phyloP scores from a whole-genome alignment of 2,888 invertebrate genomes.

The Biston stratarius region DNA sequence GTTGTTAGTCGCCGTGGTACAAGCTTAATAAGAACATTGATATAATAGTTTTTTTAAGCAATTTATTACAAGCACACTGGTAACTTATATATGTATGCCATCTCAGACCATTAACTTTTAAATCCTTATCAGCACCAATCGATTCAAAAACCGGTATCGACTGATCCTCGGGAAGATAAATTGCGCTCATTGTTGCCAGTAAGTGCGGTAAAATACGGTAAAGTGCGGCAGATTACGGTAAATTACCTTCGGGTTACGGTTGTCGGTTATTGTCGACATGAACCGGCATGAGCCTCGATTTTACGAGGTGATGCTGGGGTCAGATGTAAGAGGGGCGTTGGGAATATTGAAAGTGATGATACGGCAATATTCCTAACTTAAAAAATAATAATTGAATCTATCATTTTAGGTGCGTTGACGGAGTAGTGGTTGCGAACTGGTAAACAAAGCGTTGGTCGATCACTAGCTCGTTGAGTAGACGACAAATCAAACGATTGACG shows the following conservation, averaged over 20 bases:
- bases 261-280: conserved; percentile 60
- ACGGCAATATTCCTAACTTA: conserved; percentile 8
- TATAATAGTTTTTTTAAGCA: too few relatives aligned
- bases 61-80: neutral
- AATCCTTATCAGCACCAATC: conserved; percentile 14
- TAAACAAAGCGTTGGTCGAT: too few relatives aligned
- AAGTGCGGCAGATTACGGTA: conserved; percentile 58
- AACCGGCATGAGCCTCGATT: conserved; percentile 51
- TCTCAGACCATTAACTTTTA: conserved; percentile 11
- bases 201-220: conserved; percentile 62
- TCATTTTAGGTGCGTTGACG: too few relatives aligned
- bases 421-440: too few relatives aligned
- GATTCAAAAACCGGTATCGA: conserved; percentile 19
- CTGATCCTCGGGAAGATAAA: conserved; percentile 21
- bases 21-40: too few relatives aligned
- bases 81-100: neutral
- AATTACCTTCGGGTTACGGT: conserved; percentile 56
- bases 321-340: conserved; percentile 54
- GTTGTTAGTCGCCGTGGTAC: too few relatives aligned
- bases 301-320: conserved; percentile 56
- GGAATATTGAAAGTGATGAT: conserved; percentile 39
- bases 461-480: too few relatives aligned
- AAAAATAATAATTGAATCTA: too few relatives aligned
- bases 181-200: conserved; percentile 45
- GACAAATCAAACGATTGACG: too few relatives aligned